phyloP scores from a whole-genome alignment of 2,113 vertebrate species.

The Bettongia penicillata region DNA sequence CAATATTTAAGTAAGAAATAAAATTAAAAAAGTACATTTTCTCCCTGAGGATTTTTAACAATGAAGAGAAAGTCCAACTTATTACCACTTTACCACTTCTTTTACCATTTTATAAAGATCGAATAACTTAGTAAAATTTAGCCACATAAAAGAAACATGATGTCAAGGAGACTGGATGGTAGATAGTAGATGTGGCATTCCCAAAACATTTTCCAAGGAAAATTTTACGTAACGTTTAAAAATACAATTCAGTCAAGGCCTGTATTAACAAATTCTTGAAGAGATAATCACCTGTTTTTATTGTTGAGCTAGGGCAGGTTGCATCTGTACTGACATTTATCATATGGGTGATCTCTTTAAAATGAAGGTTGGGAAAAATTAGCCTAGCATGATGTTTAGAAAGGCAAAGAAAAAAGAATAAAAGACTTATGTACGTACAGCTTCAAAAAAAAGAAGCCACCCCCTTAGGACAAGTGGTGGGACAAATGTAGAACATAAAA shows the following conservation, averaged over 20 bases:
- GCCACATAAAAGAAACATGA: background rate
- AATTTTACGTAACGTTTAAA: background rate
- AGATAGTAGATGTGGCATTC: background rate
- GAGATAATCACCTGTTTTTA: background rate
- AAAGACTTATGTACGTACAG: background rate
- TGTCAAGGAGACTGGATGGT: background rate
- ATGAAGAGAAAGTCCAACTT: background rate
- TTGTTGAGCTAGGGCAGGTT: background rate
- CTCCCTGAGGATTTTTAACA: background rate
- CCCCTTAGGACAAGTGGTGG: background rate
- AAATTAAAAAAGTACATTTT: no score
- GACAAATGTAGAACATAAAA: background rate
- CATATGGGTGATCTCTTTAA: background rate
- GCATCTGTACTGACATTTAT: background rate
- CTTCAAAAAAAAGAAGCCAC: background rate
- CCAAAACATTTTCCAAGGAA: background rate
- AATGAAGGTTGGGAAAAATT: background rate
- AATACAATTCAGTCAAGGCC: background rate
- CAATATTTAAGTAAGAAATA: slow-evolving; percentile 97
- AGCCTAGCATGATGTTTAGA: background rate
- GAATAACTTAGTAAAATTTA: background rate
- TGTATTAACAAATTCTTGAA: background rate
- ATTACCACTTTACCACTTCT: background rate
- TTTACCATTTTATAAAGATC: slow-evolving; percentile 6
- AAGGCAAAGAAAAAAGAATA: background rate